These are phyloP conservation scores for Diadegma fenestrale DNA, from an alignment of 2,888 invertebrate genomes.

Conservation along the genomic window DNA sequence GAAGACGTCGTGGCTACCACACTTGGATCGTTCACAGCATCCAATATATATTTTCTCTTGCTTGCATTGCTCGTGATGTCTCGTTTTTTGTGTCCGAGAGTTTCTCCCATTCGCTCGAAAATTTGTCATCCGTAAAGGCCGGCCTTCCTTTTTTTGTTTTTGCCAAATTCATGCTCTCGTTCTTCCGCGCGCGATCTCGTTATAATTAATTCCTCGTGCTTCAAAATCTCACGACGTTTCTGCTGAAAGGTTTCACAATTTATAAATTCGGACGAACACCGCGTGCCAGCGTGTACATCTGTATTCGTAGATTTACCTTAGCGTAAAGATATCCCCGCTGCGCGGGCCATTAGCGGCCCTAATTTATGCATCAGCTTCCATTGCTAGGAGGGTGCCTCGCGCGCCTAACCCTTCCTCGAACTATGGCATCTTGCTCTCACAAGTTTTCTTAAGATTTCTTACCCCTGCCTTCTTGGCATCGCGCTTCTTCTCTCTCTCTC, in stretches of 20 bases:
- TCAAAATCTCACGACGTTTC: background rate
- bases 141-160: background rate
- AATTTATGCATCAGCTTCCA: constrained; percentile 83
- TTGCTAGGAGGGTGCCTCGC: constrained; percentile 51
- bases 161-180: background rate
- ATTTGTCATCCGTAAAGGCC: constrained; percentile 1
- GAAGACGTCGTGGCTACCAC: constrained; percentile 78
- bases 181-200: background rate
- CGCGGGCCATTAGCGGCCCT: constrained; percentile 82
- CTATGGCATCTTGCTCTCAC: constrained; percentile 80
- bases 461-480: constrained; percentile 45
- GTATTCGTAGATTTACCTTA: constrained; percentile 36
- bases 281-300: background rate
- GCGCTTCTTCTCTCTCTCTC: constrained; percentile 29
- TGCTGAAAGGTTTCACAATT: background rate
- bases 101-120: constrained; percentile 22
- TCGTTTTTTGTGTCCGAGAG: background rate
- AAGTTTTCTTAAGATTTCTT: constrained; percentile 82
- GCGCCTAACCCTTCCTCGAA: constrained; percentile 79
- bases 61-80: constrained; percentile 14
- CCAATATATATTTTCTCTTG: constrained; percentile 28
- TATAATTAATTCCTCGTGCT: background rate
- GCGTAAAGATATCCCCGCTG: constrained; percentile 54
- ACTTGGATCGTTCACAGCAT: constrained; percentile 66
- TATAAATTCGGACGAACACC: background rate